Evolutionary conservation across 2,797 vertebrate genomes (phyloP).

Genomic region (Gobionotothen gibberifrons): DNA sequence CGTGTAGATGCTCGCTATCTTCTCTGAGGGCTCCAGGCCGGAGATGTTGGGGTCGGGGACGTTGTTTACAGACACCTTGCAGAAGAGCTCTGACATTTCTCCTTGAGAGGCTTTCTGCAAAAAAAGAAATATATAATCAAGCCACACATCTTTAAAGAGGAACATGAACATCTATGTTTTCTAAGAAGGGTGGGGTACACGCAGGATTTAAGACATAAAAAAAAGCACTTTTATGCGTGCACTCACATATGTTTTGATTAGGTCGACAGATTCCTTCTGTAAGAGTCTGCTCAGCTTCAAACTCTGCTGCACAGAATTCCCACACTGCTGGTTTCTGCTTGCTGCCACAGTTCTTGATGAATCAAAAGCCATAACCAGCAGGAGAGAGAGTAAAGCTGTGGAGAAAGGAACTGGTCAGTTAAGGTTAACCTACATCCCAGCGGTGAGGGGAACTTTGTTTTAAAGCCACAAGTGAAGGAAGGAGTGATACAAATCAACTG

Average conservation of each 20-base stretch:
- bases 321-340: constrained; percentile 63
- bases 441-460: constrained; percentile 40
- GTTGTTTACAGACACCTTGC: constrained; percentile 68
- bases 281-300: constrained; percentile 68
- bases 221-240: constrained; percentile 20
- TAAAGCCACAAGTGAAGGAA: constrained; percentile 53
- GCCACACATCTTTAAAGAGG: not conserved
- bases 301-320: constrained; percentile 62
- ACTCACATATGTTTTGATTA: constrained; percentile 85
- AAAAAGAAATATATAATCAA: constrained; percentile 1
- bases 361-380: constrained; percentile 76
- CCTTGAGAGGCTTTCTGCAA: constrained; percentile 80
- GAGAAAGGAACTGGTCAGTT: constrained; percentile 65
- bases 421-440: constrained; percentile 52
- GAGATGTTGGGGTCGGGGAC: constrained; percentile 79
- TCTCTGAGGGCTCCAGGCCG: constrained; percentile 75
- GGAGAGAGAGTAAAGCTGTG: constrained; percentile 76
- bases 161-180: not conserved
- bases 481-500: constrained; percentile 29
- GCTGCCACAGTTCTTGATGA: constrained; percentile 58
- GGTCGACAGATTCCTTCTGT: constrained; percentile 69
- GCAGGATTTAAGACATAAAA: constrained; percentile 16
- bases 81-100: constrained; percentile 76
- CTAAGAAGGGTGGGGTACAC: not conserved
- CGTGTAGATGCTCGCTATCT: constrained; percentile 72